Evolutionary conservation across 2,888 invertebrate species (phyloP), one percentile per base, ranked within the genome.

Genomic region (Limnephilus lunatus): DNA sequence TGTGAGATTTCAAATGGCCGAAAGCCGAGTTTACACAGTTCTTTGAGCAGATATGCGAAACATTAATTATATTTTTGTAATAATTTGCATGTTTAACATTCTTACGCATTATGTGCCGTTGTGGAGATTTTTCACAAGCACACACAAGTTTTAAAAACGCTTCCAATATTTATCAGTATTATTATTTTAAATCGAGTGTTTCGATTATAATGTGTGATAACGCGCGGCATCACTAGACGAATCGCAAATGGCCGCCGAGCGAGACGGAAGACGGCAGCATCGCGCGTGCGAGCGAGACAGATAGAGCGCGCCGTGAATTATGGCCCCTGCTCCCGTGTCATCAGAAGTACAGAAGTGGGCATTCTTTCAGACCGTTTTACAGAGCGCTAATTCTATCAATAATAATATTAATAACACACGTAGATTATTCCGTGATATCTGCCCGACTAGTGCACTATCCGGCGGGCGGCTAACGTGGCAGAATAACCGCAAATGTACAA

Each of bases 221-320:
- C 68, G 39, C 68, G 9, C 68, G 68, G 25, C 68, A 68, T 68
- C 68, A 68, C 68, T 68, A 68, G 25, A n/a, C 25, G 81, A 53
- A 92, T 92, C 92, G 90, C 92, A 92, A 92, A 92, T 92, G 92
- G 92, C 92, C 86, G 92, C 92, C 92, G 89, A 44, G 44, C 81
- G 81, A 81, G 86, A 85, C 14, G 11, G 90, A 86, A 32, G 85
- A 81, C 81, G 25, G 32, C 39, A 81, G 85, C 82, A 12, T 25
- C 15, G 19, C 30, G 39, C 81, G 81, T 39, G 81, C 86, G 90
- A 80, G 92, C 80, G 32, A 81, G 90, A 92, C 30, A 81, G 90
- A 48, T 86, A 80, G n/a, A 35, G 81, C 39, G 44, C 81, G 32
- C 39, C 19, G 92, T 92, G 92, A 92, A 90, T 90, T 92, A 92